Percentiles rank a stretch among this genome's conserved stretches.
These are phyloP conservation scores for Catalaphyllia jardinei DNA, from an alignment of 64 coral and sea anemone genomes.

Conservation along the genomic window DNA sequence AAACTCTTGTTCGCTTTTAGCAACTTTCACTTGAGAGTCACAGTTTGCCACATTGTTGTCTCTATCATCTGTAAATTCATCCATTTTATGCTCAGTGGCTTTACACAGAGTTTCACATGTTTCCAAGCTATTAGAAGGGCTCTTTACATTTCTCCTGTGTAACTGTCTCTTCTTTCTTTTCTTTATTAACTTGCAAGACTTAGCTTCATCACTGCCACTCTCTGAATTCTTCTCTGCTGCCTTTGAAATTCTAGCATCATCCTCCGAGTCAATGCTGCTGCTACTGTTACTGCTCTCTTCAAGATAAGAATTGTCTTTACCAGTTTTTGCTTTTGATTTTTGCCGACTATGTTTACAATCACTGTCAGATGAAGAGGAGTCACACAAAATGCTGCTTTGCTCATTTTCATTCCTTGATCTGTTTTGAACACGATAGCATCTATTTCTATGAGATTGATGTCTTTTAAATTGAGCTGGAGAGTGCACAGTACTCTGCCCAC, in stretches of 20 bases:
- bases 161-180: background rate
- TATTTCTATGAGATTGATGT: background rate
- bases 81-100: background rate
- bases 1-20: background rate
- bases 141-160: background rate
- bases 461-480: constrained; percentile 8
- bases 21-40: background rate
- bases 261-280: background rate
- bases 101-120: background rate
- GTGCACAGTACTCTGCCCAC: background rate
- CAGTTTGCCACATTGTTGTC: background rate
- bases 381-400: background rate
- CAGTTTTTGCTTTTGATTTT: background rate
- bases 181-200: background rate
- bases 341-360: background rate
- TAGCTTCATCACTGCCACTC: background rate
- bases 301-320: background rate
- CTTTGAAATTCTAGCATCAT: background rate
- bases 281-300: background rate
- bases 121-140: background rate
- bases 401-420: background rate
- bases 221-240: background rate
- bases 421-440: constrained; percentile 17
- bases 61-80: background rate
- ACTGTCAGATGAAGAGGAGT: background rate